Conservation (phyloP, 2,888 invertebrate species). For the Hirtodrosophila histrioides region DNA sequence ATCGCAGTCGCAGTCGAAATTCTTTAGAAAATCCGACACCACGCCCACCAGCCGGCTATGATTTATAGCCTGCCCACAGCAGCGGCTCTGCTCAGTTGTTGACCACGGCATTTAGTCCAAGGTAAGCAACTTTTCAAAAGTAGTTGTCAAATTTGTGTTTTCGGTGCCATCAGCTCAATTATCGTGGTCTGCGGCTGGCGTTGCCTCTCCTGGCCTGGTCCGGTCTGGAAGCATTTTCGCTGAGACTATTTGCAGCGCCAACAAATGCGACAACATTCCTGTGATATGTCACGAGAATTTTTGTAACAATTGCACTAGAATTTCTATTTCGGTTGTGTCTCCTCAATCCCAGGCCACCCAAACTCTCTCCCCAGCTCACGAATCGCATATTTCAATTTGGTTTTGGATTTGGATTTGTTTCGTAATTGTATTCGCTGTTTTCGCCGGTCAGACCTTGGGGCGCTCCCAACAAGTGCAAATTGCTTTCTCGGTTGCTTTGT, state of each 20-base stretch:
- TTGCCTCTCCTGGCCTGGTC: neutral
- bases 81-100: constrained; percentile 27
- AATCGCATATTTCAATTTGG: constrained; percentile 27
- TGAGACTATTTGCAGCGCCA: constrained; percentile 35
- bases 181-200: constrained; percentile 6
- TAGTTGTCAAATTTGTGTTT: constrained; percentile 36
- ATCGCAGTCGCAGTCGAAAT: constrained; percentile 62
- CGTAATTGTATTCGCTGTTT: constrained; percentile 6
- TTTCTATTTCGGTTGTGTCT: constrained; percentile 59
- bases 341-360: constrained; percentile 2
- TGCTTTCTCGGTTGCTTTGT: constrained; percentile 20
- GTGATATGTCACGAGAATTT: constrained; percentile 68
- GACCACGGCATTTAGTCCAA: constrained; percentile 73
- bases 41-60: constrained; percentile 54
- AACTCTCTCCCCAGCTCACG: constrained; percentile 11
- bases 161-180: constrained; percentile 51
- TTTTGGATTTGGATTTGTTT: constrained; percentile 18
- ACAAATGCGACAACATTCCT: constrained; percentile 54
- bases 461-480: constrained; percentile 37
- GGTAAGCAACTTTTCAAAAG: constrained; percentile 67
- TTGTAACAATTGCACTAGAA: constrained; percentile 69
- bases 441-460: constrained; percentile 41
- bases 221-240: constrained; percentile 53
- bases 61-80: constrained; percentile 56
- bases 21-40: constrained; percentile 66